phyloP scores from a whole-genome alignment of 2,888 invertebrate genomes.

The Apamea crenata region DNA sequence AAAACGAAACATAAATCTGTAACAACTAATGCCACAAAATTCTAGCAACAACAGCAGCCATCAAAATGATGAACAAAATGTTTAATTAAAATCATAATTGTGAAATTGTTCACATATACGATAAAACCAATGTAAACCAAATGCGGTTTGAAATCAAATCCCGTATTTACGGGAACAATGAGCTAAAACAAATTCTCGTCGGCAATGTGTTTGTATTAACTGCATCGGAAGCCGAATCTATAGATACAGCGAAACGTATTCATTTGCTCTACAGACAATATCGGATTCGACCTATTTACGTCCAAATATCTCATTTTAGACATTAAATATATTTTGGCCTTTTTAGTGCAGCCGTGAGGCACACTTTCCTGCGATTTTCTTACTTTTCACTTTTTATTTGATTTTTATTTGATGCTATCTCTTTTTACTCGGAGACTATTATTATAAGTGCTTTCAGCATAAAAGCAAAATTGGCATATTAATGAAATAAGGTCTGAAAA shows the following conservation, averaged over 20 bases:
- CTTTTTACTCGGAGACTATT: too few species aligned
- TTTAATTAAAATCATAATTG: constrained; percentile 51
- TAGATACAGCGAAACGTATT: constrained; percentile 60
- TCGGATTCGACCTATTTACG: constrained; percentile 45
- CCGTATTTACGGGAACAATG: constrained; percentile 60
- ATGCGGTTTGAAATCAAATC: constrained; percentile 62
- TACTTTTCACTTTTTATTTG: too few species aligned
- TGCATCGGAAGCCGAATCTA: constrained; percentile 64
- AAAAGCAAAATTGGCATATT: too few species aligned
- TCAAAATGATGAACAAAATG: constrained; percentile 30
- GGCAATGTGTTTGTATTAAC: constrained; percentile 64
- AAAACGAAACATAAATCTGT: neutral
- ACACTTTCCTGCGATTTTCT: too few species aligned
- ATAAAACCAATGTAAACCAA: constrained; percentile 51
- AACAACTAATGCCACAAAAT: neutral
- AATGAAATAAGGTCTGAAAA: too few species aligned
- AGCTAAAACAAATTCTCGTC: constrained; percentile 67
- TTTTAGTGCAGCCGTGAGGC: too few species aligned
- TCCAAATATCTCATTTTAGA: constrained; percentile 14
- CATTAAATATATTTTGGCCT: neutral
- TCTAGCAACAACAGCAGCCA: neutral
- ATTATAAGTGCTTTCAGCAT: too few species aligned
- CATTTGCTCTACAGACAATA: constrained; percentile 68
- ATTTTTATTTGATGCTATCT: too few species aligned
- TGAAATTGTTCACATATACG: constrained; percentile 41